Evolutionary conservation across 2,797 vertebrate genomes (phyloP), one percentile per base, ranked within the genome.

Genomic region (Myotis findleyi): DNA sequence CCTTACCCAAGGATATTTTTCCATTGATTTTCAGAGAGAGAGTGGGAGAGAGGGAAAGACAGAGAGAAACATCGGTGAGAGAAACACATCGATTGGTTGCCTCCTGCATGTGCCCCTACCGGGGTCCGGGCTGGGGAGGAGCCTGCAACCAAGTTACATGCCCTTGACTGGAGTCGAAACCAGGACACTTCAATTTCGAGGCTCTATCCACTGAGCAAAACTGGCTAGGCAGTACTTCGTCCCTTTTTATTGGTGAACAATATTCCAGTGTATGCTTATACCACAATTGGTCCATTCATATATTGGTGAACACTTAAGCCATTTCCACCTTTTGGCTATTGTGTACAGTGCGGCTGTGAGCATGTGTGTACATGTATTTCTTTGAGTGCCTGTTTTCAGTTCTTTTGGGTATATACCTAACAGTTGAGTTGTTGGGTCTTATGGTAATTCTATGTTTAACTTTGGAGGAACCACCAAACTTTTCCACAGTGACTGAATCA

Each of bases 391-490:
- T 82, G 3, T 69, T 79, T 91, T 91, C 36, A 55, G 25, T 68
- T 73, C 27, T 86, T 86, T 94, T 62, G 53, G 27, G 2, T 90
- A 53, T 53, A 68, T 62, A 71, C 25, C 5, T 80, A 85, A 75
- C 16, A 86, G 16, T 85, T 66, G 27, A 53, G 4, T 76, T 51
- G 80, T 41, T 71, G 36, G 75, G 75, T 89, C 4, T 3, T 57
- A 38, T 13, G 16, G 41, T 82, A 36, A 59, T 89, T 94, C 41
- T 94, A 0, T 80, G 51, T 38, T 88, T 72, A 72, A 89, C 47
- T 38, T 93, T 72, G 92, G 72, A 85, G 79, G 33, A 68, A 41
- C n/a, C 64, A 62, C 33, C 33, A 36, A 89, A 82, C 23, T 82
- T 62, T 62, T 93, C 13, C 33, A 51, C 23, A 53, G 55, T 49